A percentile compares a stretch with the other conserved stretches of the same genome.
These are phyloP conservation scores for Acanthoscelides obtectus DNA, from an alignment of 2,888 invertebrate species.

Conservation along the genomic window DNA sequence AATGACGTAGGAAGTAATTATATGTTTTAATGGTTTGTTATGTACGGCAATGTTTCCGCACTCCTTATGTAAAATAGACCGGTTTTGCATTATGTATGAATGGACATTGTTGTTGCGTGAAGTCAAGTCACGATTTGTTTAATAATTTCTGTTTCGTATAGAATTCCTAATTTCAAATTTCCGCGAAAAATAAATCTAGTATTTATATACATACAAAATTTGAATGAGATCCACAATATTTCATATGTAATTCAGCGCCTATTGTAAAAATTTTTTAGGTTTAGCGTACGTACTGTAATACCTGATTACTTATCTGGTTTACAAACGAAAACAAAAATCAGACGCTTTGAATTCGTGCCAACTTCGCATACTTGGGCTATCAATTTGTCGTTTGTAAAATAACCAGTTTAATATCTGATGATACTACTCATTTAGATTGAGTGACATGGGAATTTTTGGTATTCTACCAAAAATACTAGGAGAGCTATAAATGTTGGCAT, in stretches of 20 bases:
- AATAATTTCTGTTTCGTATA: neutral
- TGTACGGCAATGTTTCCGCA: neutral
- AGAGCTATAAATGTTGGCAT: too few relatives aligned
- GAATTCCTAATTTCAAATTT: neutral
- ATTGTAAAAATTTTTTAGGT: neutral
- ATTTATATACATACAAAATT: neutral
- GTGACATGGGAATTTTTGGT: neutral
- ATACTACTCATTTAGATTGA: neutral
- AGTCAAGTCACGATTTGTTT: neutral
- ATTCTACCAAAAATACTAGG: neutral
- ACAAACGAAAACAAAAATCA: neutral
- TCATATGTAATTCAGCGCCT: neutral
- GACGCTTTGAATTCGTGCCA: neutral
- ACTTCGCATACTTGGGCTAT: neutral
- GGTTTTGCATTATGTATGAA: neutral
- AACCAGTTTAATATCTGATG: neutral
- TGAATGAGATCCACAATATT: neutral
- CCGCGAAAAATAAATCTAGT: neutral
- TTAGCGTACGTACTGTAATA: neutral
- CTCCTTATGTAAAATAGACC: neutral
- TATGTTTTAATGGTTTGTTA: neutral
- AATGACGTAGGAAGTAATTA: neutral
- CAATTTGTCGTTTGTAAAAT: neutral
- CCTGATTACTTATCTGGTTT: neutral
- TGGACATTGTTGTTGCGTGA: neutral